Conservation (phyloP, 2,797 vertebrate species). For the Micromesistius poutassou region DNA sequence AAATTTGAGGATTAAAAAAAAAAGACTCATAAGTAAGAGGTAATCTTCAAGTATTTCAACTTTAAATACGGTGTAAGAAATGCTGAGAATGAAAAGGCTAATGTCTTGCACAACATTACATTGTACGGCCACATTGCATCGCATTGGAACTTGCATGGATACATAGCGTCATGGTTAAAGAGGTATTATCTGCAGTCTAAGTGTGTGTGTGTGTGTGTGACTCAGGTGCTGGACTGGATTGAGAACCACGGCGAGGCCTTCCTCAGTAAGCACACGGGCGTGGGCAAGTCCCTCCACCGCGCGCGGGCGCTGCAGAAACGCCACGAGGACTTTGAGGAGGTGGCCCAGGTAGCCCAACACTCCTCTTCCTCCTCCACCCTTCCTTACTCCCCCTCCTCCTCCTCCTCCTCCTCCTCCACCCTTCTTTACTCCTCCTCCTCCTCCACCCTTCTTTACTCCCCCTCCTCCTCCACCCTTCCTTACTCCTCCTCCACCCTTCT, state of each 20-base stretch:
- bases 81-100: background rate
- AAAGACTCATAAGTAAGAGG: too few species aligned
- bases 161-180: background rate
- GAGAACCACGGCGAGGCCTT: constrained; percentile 91
- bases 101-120: background rate
- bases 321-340: constrained; percentile 90
- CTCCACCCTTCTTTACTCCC: background rate
- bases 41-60: background rate
- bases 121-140: background rate
- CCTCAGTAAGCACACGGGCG: constrained; percentile 88
- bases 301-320: constrained; percentile 87
- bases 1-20: too few species aligned
- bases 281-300: constrained; percentile 86
- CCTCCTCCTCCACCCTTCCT: background rate
- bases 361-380: background rate
- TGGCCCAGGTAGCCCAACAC: constrained; percentile 79
- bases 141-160: background rate
- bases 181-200: background rate
- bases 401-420: too few species aligned
- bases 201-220: constrained; percentile 11
- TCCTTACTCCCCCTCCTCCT: too few species aligned
- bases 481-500: too few species aligned
- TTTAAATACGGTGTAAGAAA: background rate
- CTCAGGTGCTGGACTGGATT: constrained; percentile 88
- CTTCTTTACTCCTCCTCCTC: too few species aligned